Base-by-base conservation (phyloP, 35 echinoderm and acorn worm species). In the Apostichopus japonicus region DNA sequence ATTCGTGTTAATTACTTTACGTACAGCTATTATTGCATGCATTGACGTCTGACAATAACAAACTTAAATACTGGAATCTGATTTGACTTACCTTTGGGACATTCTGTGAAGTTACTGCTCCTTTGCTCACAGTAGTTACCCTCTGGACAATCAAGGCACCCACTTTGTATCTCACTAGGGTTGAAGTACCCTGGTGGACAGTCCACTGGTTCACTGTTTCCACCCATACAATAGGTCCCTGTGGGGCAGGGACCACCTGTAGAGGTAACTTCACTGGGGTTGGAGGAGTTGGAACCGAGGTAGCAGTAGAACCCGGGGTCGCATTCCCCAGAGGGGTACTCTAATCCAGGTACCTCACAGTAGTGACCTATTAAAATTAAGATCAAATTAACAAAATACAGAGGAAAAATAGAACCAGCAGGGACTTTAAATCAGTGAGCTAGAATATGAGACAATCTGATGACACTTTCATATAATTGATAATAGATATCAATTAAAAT, bases 291-390 rank as follows among this genome's bases (percentile, higher is more conserved):
- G 5, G 96, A 98, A 52, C 94, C 96, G 6, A 76, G 90, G 21
- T 88, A 78, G 67, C 96, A 98, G 91, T 94, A 98, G 87, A 95
- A 98, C 13, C 96, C 96, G 1, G 92, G 84, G 9, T 98, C 96
- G 33, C 96, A 98, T n/a, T 92, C 75, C 23, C 96, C 94, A 21
- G 80, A 84, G 27, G 96, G 96, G 79, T 94, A 98, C 53, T 55
- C 65, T 7, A 98, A 79, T 52, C 96, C 96, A 65, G 96, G 94
- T 5, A 94, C 54, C 13, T 98, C 96, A 90, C 96, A 98, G 90
- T 96, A 98, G 53, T 96, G 79, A 78, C 96, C 96, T 97, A 86
- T 21, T 24, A 92, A 25, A 55, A 90, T 1, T 72, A 87, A 24
- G 33, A 44, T 44, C 33, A 44, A 44, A 44, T 44, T 44, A 44